Conservation (phyloP, 2,113 vertebrate species). For the Phaethon lepturus region DNA sequence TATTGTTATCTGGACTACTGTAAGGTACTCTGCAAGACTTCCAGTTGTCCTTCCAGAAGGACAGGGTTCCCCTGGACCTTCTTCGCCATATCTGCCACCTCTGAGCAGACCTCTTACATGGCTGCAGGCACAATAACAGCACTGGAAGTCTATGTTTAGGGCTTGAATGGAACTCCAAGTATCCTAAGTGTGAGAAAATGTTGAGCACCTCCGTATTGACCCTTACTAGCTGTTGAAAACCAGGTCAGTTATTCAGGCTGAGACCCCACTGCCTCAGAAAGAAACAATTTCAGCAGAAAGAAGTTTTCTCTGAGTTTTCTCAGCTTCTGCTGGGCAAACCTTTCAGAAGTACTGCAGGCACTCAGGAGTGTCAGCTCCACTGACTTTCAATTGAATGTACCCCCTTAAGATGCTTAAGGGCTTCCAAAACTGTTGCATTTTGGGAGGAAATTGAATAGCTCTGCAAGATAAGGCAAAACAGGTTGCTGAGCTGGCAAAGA, state of each 20-base stretch:
- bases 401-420: background rate
- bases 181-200: background rate
- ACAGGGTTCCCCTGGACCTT: background rate
- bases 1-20: background rate
- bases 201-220: background rate
- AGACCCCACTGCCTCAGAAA: background rate
- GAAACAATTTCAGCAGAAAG: background rate
- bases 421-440: background rate
- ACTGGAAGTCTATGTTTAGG: background rate
- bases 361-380: background rate
- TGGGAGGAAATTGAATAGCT: background rate
- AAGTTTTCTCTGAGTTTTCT: background rate
- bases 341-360: background rate
- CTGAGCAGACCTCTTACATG: background rate
- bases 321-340: background rate
- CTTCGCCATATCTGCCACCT: background rate
- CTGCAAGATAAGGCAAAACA: background rate
- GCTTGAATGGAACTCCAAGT: background rate
- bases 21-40: background rate
- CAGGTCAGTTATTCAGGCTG: background rate
- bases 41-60: background rate
- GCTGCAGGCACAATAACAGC: background rate
- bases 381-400: background rate
- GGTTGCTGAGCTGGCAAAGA: background rate
- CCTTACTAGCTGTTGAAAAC: background rate